phyloP scores from a whole-genome alignment of 2,888 invertebrate species.

The Erynnis tages region DNA sequence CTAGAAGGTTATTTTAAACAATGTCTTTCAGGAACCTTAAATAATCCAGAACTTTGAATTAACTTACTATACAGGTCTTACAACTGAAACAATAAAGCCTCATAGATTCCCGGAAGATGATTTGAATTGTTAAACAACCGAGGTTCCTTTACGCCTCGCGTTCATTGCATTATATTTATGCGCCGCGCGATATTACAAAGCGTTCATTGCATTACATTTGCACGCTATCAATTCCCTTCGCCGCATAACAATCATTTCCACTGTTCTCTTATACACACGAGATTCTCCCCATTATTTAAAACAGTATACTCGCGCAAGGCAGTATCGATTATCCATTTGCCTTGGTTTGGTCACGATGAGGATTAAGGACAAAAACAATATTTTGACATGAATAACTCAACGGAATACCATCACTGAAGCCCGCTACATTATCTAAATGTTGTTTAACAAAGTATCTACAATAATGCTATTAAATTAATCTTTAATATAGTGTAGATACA shows the following conservation, averaged over 20 bases:
- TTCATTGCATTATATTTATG: background rate
- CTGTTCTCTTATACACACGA: slow-evolving; percentile 5
- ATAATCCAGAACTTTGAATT: too few species aligned
- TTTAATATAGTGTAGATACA: too few species aligned
- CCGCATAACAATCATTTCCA: slow-evolving; percentile 19
- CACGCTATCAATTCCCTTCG: slow-evolving; percentile 6
- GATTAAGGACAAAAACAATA: background rate
- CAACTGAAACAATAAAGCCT: background rate
- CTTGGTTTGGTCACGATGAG: slow-evolving; percentile 23
- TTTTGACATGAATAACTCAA: too few species aligned
- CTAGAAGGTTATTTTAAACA: too few species aligned
- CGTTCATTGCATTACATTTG: background rate
- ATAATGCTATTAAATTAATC: too few species aligned
- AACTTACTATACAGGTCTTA: too few species aligned
- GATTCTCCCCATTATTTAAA: slow-evolving; percentile 43
- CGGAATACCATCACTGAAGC: too few species aligned
- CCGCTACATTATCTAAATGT: too few species aligned
- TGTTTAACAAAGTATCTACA: too few species aligned
- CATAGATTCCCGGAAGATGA: background rate
- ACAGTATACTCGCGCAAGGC: slow-evolving; percentile 46
- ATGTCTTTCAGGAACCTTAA: too few species aligned
- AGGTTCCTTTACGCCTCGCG: background rate
- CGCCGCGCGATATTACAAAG: too few species aligned
- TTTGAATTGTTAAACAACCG: slow-evolving; percentile 1
- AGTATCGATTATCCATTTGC: slow-evolving; percentile 56